Evolutionary conservation across 2,797 vertebrate genomes (phyloP).

Genomic region (Otus scops): DNA sequence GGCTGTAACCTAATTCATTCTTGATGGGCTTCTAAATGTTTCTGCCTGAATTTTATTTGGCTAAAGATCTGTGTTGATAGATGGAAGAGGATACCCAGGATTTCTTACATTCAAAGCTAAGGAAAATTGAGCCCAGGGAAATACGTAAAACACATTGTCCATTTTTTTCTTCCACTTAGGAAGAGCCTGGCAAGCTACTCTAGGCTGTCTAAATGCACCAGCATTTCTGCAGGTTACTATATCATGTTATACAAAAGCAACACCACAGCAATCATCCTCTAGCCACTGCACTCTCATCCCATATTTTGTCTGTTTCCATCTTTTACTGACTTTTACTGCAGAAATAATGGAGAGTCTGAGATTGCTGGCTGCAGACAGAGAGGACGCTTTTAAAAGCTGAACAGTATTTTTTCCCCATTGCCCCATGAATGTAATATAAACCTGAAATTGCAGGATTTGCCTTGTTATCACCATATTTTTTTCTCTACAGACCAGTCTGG

Average conservation of each 20-base stretch:
- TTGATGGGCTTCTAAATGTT: constrained; percentile 12
- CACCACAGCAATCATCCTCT: constrained; percentile 54
- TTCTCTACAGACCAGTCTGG: neutral
- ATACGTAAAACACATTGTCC: constrained; percentile 3
- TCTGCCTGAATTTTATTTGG: constrained; percentile 13
- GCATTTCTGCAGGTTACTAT: neutral
- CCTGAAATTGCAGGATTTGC: constrained; percentile 5
- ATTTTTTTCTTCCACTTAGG: neutral
- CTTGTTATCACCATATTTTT: neutral
- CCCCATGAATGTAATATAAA: constrained; percentile 4
- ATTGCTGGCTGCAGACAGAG: constrained; percentile 23
- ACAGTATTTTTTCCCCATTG: neutral
- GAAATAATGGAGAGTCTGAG: constrained; percentile 17
- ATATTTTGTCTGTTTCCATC: constrained; percentile 55
- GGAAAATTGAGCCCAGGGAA: neutral
- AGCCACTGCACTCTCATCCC: constrained; percentile 25
- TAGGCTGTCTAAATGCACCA: neutral
- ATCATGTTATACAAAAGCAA: neutral
- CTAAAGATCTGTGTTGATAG: neutral
- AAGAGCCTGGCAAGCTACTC: neutral
- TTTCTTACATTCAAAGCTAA: neutral
- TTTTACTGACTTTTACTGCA: constrained; percentile 40
- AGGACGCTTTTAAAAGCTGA: neutral
- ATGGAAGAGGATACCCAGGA: constrained; percentile 45
- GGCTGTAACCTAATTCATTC: neutral